phyloP scores from a whole-genome alignment of 2,113 vertebrate genomes.

The Haliaeetus leucogaster region DNA sequence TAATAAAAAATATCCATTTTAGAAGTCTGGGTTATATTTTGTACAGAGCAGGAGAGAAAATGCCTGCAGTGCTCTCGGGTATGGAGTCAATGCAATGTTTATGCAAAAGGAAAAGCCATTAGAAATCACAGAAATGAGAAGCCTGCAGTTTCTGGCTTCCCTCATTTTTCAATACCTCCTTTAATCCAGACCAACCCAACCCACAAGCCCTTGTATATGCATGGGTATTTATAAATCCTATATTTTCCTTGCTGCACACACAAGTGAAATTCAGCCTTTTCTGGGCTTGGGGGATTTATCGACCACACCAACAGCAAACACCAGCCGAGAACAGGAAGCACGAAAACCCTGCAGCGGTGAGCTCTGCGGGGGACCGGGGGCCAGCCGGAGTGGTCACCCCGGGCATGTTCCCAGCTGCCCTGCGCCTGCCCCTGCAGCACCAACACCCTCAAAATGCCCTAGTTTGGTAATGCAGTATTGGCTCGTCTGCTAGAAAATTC shows the following conservation, averaged over 20 bases:
- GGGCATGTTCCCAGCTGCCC: not conserved
- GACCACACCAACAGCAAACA: constrained; percentile 37
- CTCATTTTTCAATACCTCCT: constrained; percentile 65
- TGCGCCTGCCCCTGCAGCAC: not conserved
- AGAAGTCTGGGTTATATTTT: constrained; percentile 12
- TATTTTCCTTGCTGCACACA: constrained; percentile 37
- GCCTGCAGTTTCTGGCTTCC: constrained; percentile 59
- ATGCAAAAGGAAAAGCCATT: constrained; percentile 65
- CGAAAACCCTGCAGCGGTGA: rapidly evolving
- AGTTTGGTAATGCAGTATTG: not conserved
- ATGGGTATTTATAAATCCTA: constrained; percentile 59
- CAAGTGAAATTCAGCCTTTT: constrained; percentile 60
- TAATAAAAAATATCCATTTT: constrained; percentile 50
- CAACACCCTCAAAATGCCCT: not conserved
- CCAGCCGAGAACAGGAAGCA: not conserved
- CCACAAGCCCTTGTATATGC: constrained; percentile 37
- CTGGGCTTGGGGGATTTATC: constrained; percentile 15
- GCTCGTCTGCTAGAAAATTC: not conserved
- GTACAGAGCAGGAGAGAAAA: not conserved
- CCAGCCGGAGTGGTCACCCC: not conserved
- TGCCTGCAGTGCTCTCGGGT: constrained; percentile 32
- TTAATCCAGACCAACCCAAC: constrained; percentile 59
- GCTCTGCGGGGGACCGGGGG: not conserved
- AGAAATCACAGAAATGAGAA: constrained; percentile 55
- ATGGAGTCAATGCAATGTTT: constrained; percentile 49